A percentile compares a stretch with the other conserved stretches of the same genome.
These are phyloP conservation scores for Festucalex cinctus DNA, from an alignment of 2,113 vertebrate species.

Conservation along the genomic window DNA sequence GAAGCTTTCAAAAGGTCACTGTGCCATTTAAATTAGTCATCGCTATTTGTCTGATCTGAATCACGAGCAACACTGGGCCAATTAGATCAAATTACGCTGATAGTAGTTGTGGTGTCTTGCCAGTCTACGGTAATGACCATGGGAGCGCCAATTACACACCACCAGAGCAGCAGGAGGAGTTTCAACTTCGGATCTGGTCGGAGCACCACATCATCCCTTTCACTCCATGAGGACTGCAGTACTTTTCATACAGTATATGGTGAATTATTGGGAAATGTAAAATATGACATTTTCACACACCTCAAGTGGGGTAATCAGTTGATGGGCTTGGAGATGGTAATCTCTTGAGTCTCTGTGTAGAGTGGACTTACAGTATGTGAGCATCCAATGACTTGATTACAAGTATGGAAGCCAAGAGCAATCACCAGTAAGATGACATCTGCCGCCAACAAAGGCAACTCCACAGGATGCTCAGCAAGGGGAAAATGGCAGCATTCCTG, in stretches of 20 bases:
- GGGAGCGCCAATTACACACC: slow-evolving; percentile 69
- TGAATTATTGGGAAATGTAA: slow-evolving; percentile 75
- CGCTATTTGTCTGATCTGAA: slow-evolving; percentile 70
- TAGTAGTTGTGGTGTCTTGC: slow-evolving; percentile 48
- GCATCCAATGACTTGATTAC: slow-evolving; percentile 52
- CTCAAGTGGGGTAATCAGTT: slow-evolving; percentile 68
- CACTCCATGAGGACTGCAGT: slow-evolving; percentile 37
- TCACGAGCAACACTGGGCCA: slow-evolving; percentile 62
- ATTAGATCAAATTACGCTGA: slow-evolving; percentile 74
- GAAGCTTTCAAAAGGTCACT: slow-evolving; percentile 64
- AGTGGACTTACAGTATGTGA: slow-evolving; percentile 38
- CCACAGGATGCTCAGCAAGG: slow-evolving; percentile 28
- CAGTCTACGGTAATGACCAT: slow-evolving; percentile 61
- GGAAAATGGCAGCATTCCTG: slow-evolving; percentile 21
- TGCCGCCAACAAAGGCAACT: slow-evolving; percentile 28
- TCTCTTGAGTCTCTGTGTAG: slow-evolving; percentile 42
- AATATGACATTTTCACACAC: slow-evolving; percentile 71
- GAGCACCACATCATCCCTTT: slow-evolving; percentile 25
- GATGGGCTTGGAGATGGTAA: slow-evolving; percentile 61
- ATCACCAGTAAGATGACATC: slow-evolving; percentile 29
- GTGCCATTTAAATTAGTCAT: slow-evolving; percentile 61
- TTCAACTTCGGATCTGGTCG: slow-evolving; percentile 10
- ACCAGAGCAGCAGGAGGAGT: slow-evolving; percentile 12
- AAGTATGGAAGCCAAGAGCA: slow-evolving; percentile 38
- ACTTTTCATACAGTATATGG: slow-evolving; percentile 23